phyloP scores from a whole-genome alignment of 2,113 vertebrate genomes.

The Ptyas mucosa region DNA sequence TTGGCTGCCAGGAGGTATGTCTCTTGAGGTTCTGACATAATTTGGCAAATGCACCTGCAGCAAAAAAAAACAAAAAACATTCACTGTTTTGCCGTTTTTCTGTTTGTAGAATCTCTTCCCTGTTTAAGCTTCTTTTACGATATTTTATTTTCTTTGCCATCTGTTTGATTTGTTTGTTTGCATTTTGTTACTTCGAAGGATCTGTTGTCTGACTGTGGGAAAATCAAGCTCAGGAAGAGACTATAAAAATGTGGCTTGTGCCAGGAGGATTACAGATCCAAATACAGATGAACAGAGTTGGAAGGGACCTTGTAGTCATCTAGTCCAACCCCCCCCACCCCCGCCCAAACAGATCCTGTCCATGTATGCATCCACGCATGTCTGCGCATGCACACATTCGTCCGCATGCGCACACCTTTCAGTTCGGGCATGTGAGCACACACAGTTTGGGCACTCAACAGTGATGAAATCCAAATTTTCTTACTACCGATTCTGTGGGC shows the following conservation, averaged over 20 bases:
- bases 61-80: constrained; percentile 44
- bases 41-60: constrained; percentile 11
- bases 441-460: too few relatives aligned
- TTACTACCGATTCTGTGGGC: too few relatives aligned
- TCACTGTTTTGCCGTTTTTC: constrained; percentile 50
- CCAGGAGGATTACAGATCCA: constrained; percentile 5
- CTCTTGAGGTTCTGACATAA: constrained; percentile 47
- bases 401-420: too few relatives aligned
- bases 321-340: too few relatives aligned
- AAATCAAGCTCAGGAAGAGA: constrained; percentile 27
- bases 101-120: constrained; percentile 45
- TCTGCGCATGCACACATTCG: too few relatives aligned
- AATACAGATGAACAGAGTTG: too few relatives aligned
- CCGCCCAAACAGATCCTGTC: too few relatives aligned
- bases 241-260: neutral
- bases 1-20: constrained; percentile 27
- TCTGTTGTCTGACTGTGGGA: constrained; percentile 54
- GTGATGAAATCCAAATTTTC: too few relatives aligned
- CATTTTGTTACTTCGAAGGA: constrained; percentile 51
- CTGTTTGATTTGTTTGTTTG: constrained; percentile 56
- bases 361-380: too few relatives aligned
- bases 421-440: too few relatives aligned
- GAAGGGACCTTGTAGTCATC: too few relatives aligned
- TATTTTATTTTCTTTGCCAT: constrained; percentile 63
- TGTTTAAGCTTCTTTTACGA: constrained; percentile 45